Evolutionary conservation across 2,113 vertebrate genomes (phyloP), one percentile per base, ranked within the genome.

Genomic region (Casuarius casuarius): DNA sequence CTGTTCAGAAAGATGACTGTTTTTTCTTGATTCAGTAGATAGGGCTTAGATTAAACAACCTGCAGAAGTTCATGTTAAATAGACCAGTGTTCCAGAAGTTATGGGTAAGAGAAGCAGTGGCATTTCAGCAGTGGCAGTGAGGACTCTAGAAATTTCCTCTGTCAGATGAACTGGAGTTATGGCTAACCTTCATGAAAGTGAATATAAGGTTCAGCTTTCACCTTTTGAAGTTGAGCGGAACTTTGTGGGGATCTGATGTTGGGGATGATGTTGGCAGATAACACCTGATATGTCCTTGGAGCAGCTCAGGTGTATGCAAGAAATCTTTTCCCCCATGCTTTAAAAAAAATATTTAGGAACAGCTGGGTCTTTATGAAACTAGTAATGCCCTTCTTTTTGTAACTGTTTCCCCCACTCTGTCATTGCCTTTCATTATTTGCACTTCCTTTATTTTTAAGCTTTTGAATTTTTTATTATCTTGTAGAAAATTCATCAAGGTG

Each of bases 341-440:
- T 25, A 15, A n/a, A 40, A 80, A 83, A 40, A 29, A 1, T 31
- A 8, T 12, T 58, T 58, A 66, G 13, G 9, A 76, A 29, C 65
- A 68, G 3, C 38, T 90, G 3, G 79, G n/a, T 28, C 28, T 72
- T 61, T 65, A 13, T 65, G 71, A 91, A 72, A 22, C 9, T 59
- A 25, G 3, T 12, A 33, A 11, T 58, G 3, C 12, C 9, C 22
- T 61, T 71, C 28, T 70, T 81, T 42, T 35, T 0, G 0, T 84
- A 56, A 21, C 4, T 38, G 22, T 56, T 87, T 82, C 9, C 9
- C 87, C 5, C 25, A 56, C 28, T 95, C 19, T 87, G 7, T 68
- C 2, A 6, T 72, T 10, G 26, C 26, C 5, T 42, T 4, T 63
- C 5, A 5, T 72, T 84, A 75, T 67, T 84, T 52, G 4, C 5